A percentile compares a stretch with the other conserved stretches of the same genome.
These are phyloP conservation scores for Portevinia maculata DNA, from an alignment of 2,888 invertebrate genomes.

Conservation along the genomic window DNA sequence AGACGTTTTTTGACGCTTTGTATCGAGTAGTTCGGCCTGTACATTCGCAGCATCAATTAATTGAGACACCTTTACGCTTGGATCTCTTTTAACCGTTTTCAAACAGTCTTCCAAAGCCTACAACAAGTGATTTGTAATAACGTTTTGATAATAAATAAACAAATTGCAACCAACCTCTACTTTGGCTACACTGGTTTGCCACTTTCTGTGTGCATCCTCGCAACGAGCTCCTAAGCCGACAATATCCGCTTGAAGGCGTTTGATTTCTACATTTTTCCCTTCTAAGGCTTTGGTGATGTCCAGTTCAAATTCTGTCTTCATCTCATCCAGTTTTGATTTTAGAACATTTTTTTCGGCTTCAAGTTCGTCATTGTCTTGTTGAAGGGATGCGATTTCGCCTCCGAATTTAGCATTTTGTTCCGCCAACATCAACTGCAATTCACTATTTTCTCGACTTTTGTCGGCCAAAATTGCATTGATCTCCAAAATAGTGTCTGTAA, in stretches of 20 bases:
- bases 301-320: conserved; percentile 81
- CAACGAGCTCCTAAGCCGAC: conserved; percentile 77
- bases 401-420: conserved; percentile 83
- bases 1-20: conserved; percentile 84
- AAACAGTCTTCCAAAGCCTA: conserved; percentile 83
- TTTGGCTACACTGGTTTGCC: conserved; percentile 80
- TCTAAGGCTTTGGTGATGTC: conserved; percentile 79
- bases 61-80: conserved; percentile 82
- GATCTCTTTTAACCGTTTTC: conserved; percentile 82
- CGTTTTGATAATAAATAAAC: neutral
- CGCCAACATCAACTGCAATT: conserved; percentile 82
- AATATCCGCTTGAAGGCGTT: conserved; percentile 79
- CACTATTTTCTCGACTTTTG: conserved; percentile 84
- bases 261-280: conserved; percentile 80
- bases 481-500: conserved; percentile 83
- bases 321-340: conserved; percentile 79
- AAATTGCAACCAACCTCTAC: conserved; percentile 78
- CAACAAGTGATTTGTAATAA: neutral
- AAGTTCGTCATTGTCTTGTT: conserved; percentile 84
- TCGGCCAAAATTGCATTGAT: conserved; percentile 84
- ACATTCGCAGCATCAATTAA: conserved; percentile 85
- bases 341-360: conserved; percentile 82
- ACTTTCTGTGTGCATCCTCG: conserved; percentile 79
- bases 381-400: conserved; percentile 85
- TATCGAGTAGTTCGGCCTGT: conserved; percentile 85